Conservation (phyloP, 2,888 invertebrate genomes). For the Dromius quadrimaculatus region DNA sequence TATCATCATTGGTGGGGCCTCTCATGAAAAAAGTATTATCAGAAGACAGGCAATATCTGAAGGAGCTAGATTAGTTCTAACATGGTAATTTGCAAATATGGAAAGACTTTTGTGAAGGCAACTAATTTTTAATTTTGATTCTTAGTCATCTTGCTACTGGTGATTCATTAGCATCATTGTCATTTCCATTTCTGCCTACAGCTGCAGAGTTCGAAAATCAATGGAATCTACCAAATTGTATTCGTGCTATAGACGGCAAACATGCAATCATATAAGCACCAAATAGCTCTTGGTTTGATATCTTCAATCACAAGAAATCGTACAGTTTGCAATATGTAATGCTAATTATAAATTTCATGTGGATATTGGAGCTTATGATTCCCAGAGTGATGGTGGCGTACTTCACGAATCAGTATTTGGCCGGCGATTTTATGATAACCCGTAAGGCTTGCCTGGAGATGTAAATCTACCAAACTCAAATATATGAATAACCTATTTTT, state of each 20-base stretch:
- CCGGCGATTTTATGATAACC: slow-evolving; percentile 24
- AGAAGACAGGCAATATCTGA: no score
- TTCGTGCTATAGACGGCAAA: slow-evolving; percentile 58
- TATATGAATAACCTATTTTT: slow-evolving; percentile 41
- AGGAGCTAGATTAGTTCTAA: no score
- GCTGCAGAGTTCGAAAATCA: slow-evolving; percentile 41
- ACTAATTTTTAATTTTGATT: no score
- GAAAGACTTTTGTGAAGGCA: no score
- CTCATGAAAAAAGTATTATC: no score
- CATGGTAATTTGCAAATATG: no score
- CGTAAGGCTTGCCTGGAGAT: slow-evolving; percentile 15
- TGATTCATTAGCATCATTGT: no score
- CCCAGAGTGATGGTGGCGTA: slow-evolving; percentile 54
- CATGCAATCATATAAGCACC: slow-evolving; percentile 56
- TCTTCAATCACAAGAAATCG: slow-evolving; percentile 57
- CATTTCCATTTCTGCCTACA: no score
- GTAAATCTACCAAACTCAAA: slow-evolving; percentile 35
- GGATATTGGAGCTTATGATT: slow-evolving; percentile 58
- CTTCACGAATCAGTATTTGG: slow-evolving; percentile 26
- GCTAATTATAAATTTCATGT: slow-evolving; percentile 53
- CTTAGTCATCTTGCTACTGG: no score
- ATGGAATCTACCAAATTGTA: slow-evolving; percentile 52
- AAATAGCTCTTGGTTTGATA: slow-evolving; percentile 54
- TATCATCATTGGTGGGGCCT: no score
- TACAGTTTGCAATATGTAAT: slow-evolving; percentile 55